Evolutionary conservation across 2,888 invertebrate genomes (phyloP).

Genomic region (Amiota minor): DNA sequence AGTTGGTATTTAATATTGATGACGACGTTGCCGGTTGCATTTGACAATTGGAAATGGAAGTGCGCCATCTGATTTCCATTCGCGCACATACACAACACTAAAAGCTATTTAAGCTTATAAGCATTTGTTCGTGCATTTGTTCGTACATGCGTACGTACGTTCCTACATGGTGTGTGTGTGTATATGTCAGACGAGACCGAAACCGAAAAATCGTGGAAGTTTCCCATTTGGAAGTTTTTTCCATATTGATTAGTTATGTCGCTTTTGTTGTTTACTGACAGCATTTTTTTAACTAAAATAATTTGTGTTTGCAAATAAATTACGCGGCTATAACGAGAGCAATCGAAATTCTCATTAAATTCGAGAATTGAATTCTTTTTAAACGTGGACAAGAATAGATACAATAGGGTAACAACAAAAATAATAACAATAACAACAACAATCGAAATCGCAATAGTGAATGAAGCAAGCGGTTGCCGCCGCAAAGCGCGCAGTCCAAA

Average conservation of each 20-base stretch:
- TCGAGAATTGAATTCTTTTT: neutral
- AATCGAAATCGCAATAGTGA: no score
- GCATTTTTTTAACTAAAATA: conserved; percentile 62
- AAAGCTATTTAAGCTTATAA: conserved; percentile 41
- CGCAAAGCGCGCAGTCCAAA: neutral
- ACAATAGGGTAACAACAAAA: no score
- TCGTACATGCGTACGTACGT: conserved; percentile 37
- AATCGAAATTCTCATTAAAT: conserved; percentile 10
- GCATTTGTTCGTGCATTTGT: conserved; percentile 51
- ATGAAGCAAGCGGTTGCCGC: no score
- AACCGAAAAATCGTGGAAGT: conserved; percentile 48
- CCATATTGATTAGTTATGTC: conserved; percentile 73
- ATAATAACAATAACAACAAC: no score
- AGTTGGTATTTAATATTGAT: no score
- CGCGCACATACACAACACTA: conserved; percentile 19
- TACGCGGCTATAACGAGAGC: conserved; percentile 47
- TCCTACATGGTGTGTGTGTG: conserved; percentile 36
- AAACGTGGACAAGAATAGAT: neutral
- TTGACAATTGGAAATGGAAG: conserved; percentile 55
- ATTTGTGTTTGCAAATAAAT: conserved; percentile 51
- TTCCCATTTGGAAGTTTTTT: conserved; percentile 67
- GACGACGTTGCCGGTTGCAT: conserved; percentile 41
- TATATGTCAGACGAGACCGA: conserved; percentile 38
- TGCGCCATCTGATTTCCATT: conserved; percentile 25
- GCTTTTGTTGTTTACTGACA: conserved; percentile 72